A percentile compares a stretch with the other conserved stretches of the same genome.
These are phyloP conservation scores for Aporrectodea caliginosa DNA, from an alignment of 1,140 invertebrate genomes.

Conservation along the genomic window DNA sequence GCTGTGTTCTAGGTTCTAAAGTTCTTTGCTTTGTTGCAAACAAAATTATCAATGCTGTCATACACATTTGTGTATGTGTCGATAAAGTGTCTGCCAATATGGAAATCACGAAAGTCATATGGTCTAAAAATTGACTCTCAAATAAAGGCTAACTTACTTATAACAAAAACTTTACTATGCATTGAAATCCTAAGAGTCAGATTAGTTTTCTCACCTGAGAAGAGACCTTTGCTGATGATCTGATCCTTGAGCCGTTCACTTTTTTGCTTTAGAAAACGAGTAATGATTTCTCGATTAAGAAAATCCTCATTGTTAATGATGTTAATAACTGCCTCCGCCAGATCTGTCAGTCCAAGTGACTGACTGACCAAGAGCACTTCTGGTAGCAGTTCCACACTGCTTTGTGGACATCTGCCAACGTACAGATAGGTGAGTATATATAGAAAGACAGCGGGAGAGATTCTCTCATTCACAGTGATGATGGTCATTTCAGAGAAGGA, in stretches of 20 bases:
- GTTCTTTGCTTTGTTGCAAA: too few relatives aligned
- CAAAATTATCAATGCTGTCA: too few relatives aligned
- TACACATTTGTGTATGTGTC: too few relatives aligned
- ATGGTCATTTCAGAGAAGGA: too few relatives aligned
- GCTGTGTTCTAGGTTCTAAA: too few relatives aligned
- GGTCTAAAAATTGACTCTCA: too few relatives aligned
- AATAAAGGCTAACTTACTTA: too few relatives aligned
- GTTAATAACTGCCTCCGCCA: background rate
- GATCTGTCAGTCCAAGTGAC: background rate
- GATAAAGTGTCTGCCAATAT: too few relatives aligned
- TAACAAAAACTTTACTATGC: too few relatives aligned
- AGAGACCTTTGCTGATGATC: background rate
- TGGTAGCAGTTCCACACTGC: background rate
- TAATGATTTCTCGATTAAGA: background rate
- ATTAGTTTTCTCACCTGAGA: background rate
- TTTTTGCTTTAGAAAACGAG: background rate
- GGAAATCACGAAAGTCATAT: too few relatives aligned
- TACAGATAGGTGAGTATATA: background rate
- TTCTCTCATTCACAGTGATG: background rate
- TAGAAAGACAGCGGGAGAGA: background rate
- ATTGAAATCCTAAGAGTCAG: too few relatives aligned
- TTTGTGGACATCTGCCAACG: background rate
- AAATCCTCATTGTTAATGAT: background rate
- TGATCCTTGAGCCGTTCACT: background rate
- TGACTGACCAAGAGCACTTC: background rate